Base-by-base conservation (phyloP, 1,140 invertebrate species). In the Ostrea denselamellosa region DNA sequence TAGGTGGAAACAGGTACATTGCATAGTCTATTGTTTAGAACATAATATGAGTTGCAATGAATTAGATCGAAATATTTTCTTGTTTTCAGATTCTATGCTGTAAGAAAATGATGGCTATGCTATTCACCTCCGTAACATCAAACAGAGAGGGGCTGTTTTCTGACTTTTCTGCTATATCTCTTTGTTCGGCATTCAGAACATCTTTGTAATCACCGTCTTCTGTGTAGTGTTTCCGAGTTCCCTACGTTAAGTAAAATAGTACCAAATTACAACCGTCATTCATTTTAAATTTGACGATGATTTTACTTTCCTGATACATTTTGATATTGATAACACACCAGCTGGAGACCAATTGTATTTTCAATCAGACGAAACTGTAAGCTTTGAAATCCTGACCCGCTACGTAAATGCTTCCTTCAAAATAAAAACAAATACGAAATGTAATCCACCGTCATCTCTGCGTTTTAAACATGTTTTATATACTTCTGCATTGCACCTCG, bases 361-460 rank as follows among this genome's bases (percentile, higher is more conserved):
- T 99, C 99, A 22, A 99, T 95, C 0, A 99, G 95, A 7, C 99
- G 96, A 95, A 99, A 99, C 94, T 99, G 99, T 28, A 99, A 94
- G 91, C 98, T 99, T 93, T 99, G 99, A 94, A 99, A 99, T 3
- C 99, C 99, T 0, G 98, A 99, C 28, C 68, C 68, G 10, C 68
- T 77, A 14, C 12, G 9, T 17, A 77, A 12, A 25, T 77, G 28
- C 28, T 77, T 77, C 12, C 68, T 77, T 77, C 56, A 58, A 58
- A 19, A 17, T 4, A 62, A 5, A 62, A 62, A n/a, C n/a, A 19
- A 62, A 62, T 19, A 56, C 14, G 8, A 56, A 56, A 56, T 2
- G 2, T 0, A 56, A 56, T 56, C 14, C 34, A 44, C 34, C 1
- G 2, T 5, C 34, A 44, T 44, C 34, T 44, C 2, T 44, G 34